Evolutionary conservation across 2,797 vertebrate species (phyloP), one percentile per base, ranked within the genome.

Genomic region (Novumbra hubbsi): DNA sequence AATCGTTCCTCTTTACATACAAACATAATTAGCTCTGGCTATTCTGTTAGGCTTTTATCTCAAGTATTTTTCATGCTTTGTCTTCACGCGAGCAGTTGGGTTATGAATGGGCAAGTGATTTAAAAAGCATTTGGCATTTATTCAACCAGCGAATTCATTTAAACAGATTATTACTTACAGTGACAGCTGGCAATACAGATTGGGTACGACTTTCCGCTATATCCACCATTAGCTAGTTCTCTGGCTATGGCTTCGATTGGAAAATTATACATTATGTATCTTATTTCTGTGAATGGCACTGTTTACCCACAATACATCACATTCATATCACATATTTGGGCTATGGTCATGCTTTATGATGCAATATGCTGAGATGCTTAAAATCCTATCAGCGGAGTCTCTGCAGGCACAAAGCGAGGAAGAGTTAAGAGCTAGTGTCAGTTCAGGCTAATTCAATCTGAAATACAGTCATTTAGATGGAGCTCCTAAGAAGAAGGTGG

Each of bases 11-110:
- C 19, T 55, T 21, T 32, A 17, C 19, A 49, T 52, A 21, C 45
- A 7, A 24, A 71, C 50, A 11, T 49, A 16, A 70, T 70, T 70
- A 62, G n/a, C 49, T 32, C n/a, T 30, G 69, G 68, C 52, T 50
- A 32, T 70, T 67, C 73, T 72, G 38, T 48, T 27, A 62, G 55
- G n/a, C 19, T 38, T 38, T 9, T 30, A 19, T 2, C 12, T 8
- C 0, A 2, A n/a, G 32, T 21, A 48, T 28, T 38, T 45, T 34
- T 17, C 3, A 3, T 69, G 5, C 27, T 28, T 52, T 49, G 24
- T 38, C 11, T 17, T 34, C 15, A 12, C 12, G 12, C 34, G 24
- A 28, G 64, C 12, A 27, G 17, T 30, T 38, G 48, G 27, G 41
- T 38, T 5, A 34, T 34, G 65, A 27, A 14, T 48, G 12, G 70